Percentiles rank a stretch among this genome's conserved stretches.
phyloP scores from a whole-genome alignment of 1,140 invertebrate genomes.

The Drosophila persimilis region DNA sequence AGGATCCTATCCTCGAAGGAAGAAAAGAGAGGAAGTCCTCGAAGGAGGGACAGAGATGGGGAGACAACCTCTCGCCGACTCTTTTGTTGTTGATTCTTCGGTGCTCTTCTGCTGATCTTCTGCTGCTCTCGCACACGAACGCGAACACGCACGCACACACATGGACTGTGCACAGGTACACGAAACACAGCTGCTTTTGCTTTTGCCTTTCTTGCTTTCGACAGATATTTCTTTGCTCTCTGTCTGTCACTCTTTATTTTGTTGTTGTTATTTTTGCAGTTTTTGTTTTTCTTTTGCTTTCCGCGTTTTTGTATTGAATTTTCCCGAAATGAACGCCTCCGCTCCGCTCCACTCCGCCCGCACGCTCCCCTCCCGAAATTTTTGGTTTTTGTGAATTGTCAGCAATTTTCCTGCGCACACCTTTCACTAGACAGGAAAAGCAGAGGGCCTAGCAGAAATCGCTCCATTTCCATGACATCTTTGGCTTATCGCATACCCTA shows the following conservation, averaged over 20 bases:
- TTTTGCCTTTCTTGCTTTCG: neutral
- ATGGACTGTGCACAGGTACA: constrained; percentile 43
- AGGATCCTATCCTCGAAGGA: constrained; percentile 3
- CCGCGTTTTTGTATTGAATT: constrained; percentile 75
- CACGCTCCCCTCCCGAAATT: constrained; percentile 8
- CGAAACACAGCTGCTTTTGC: constrained; percentile 6
- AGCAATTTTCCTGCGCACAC: constrained; percentile 66
- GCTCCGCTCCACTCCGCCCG: constrained; percentile 1
- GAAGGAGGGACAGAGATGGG: constrained; percentile 8
- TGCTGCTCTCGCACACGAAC: constrained; percentile 29
- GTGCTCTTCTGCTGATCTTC: constrained; percentile 34
- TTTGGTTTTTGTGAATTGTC: constrained; percentile 49
- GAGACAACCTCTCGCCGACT: neutral
- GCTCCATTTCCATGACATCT: constrained; percentile 55
- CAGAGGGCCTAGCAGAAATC: constrained; percentile 30
- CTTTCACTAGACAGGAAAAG: constrained; percentile 41
- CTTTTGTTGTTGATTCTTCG: constrained; percentile 17
- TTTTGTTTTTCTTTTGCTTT: constrained; percentile 58
- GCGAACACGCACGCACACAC: constrained; percentile 20
- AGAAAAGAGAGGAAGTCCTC: constrained; percentile 3
- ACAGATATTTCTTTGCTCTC: constrained; percentile 35
- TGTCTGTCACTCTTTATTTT: constrained; percentile 1
- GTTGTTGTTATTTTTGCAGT: constrained; percentile 3
- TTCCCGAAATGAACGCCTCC: constrained; percentile 50
- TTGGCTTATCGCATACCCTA: too few species aligned